Base-by-base conservation (phyloP, 2,888 invertebrate species). In the Steromphala cineraria region DNA sequence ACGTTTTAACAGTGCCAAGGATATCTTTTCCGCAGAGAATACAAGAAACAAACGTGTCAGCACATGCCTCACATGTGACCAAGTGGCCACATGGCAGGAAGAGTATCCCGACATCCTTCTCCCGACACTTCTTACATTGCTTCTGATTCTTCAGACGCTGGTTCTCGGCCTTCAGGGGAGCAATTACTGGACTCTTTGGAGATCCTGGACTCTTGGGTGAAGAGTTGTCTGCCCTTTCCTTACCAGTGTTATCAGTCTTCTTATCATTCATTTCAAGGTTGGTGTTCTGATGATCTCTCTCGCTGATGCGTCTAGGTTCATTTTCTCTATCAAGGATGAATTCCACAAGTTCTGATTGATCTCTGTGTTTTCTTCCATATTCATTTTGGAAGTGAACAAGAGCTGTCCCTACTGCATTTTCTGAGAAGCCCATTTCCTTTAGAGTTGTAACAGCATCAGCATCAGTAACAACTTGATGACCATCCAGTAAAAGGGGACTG, bases 31-130 rank as follows among this genome's bases (percentile, higher is more conserved):
- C 31, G 24, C 75, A 75, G 21, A 24, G 46, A 31, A 53, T 8
- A 52, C 75, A 75, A 7, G 17, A 15, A 4, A 52, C 24, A 10
- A 52, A 10, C 7, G 2, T 19, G 21, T 46, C 46, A 19, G 75
- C 75, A 10, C 75, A 75, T 24, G 24, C 3, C 3, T 52, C 52
- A 31, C 75, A 75, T 13, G 75, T 53, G 0, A 75, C 53, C 19
- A 75, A 52, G 52, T 75, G 75, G 4, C 75, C 75, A 21, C 75
- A 75, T 19, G 75, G 75, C 10, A 75, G 75, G 53, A 75, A 75
- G 15, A 53, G 7, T 21, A 21, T 53, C 15, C 53, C 21, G 53
- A 75, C 75, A 17, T 75, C 75, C 53, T 15, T 52, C 13, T 52
- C 2, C 13, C 53, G 15, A 75, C 75, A 75, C 19, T 21, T 10